These are phyloP conservation scores for Bothrops jararaca DNA, from an alignment of 2,113 vertebrate genomes.

Conservation along the genomic window DNA sequence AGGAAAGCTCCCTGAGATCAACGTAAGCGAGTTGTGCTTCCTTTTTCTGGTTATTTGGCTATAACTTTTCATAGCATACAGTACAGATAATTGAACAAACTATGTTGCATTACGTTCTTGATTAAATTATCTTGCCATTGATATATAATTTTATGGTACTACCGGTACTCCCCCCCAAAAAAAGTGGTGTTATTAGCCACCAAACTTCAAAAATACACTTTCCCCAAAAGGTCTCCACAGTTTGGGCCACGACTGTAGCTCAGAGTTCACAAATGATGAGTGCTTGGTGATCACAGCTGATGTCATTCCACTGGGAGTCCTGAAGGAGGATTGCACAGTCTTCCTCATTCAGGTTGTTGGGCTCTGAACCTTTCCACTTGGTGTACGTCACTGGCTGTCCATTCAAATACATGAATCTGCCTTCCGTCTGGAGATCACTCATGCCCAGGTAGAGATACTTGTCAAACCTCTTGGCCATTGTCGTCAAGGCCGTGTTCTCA, in stretches of 20 bases:
- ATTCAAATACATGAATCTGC: slow-evolving; percentile 18
- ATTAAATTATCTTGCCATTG: no score
- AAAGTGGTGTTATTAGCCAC: no score
- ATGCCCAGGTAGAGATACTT: not conserved
- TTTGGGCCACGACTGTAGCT: not conserved
- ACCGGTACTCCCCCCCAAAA: no score
- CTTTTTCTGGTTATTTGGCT: no score
- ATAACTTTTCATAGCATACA: no score
- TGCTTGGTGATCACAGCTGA: not conserved
- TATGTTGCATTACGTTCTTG: no score
- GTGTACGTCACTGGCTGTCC: slow-evolving; percentile 7
- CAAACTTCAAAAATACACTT: no score
- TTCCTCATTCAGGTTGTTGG: slow-evolving; percentile 11
- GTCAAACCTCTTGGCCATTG: not conserved
- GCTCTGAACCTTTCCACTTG: slow-evolving; percentile 11
- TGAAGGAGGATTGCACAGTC: slow-evolving; percentile 2
- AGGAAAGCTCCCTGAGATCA: no score
- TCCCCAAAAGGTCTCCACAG: no score
- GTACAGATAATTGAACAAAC: no score
- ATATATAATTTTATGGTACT: no score
- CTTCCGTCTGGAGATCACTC: slow-evolving; percentile 29
- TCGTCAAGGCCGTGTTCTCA: slow-evolving; percentile 28
- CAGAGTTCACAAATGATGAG: slow-evolving; percentile 43
- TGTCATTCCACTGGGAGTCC: not conserved
- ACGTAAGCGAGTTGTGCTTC: no score